Conservation (phyloP, 2,888 invertebrate species). For the Scotopteryx bipunctaria region DNA sequence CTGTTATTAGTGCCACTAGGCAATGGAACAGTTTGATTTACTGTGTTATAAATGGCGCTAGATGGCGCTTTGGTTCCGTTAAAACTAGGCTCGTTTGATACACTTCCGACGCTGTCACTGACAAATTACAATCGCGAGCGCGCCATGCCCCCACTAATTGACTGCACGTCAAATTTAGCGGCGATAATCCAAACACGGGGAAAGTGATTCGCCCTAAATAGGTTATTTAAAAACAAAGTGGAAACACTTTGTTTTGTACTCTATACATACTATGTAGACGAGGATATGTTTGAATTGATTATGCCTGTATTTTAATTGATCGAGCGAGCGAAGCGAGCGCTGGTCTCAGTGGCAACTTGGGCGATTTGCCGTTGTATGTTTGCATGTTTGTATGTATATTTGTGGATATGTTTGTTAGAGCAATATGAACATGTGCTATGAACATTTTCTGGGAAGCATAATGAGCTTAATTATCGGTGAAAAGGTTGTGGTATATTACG, state of each 20-base stretch:
- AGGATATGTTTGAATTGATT: too few species aligned
- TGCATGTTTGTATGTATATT: too few species aligned
- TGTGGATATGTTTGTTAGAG: too few species aligned
- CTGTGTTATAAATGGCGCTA: conserved; percentile 33
- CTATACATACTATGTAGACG: background rate
- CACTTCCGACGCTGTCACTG: conserved; percentile 79
- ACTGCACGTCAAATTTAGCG: conserved; percentile 77
- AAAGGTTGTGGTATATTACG: too few species aligned
- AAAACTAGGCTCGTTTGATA: conserved; percentile 62
- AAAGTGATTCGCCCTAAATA: conserved; percentile 54
- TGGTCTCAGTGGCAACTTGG: too few species aligned
- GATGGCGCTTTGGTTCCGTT: conserved; percentile 52
- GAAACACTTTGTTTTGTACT: conserved; percentile 7
- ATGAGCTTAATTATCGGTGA: too few species aligned
- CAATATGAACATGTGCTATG: too few species aligned
- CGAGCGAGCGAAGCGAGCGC: conserved; percentile 1
- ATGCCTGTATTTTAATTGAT: background rate
- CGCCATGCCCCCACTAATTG: conserved; percentile 64
- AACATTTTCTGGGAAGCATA: too few species aligned
- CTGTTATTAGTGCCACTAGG: conserved; percentile 34
- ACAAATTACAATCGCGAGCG: conserved; percentile 72
- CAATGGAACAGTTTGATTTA: conserved; percentile 37
- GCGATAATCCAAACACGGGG: conserved; percentile 69
- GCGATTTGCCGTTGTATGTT: too few species aligned
- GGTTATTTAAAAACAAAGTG: conserved; percentile 33